phyloP scores from a whole-genome alignment of 2,113 vertebrate species.

The Malurus cyaneus region DNA sequence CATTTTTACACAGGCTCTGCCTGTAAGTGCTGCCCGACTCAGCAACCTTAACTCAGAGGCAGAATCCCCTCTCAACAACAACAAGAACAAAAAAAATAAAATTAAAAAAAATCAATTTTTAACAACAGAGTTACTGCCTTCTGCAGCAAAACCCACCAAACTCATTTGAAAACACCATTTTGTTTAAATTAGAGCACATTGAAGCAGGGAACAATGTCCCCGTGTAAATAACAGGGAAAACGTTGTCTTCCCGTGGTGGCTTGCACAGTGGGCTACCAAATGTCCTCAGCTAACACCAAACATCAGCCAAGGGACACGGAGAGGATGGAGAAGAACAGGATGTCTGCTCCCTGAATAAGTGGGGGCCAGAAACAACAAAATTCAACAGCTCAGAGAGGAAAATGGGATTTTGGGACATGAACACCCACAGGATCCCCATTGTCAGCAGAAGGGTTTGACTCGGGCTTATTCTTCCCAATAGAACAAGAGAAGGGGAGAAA shows the following conservation, averaged over 20 bases:
- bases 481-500: neutral
- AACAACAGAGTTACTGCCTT: neutral
- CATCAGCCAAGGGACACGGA: neutral
- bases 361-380: neutral
- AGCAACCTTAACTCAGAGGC: neutral
- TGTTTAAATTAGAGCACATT: neutral
- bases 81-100: no score
- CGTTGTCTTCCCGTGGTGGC: neutral
- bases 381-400: neutral
- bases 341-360: fast-evolving
- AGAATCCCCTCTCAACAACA: neutral
- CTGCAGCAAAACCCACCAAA: neutral
- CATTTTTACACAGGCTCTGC: neutral
- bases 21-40: neutral
- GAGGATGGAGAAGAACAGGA: neutral
- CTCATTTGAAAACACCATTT: neutral
- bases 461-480: neutral
- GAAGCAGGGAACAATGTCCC: neutral
- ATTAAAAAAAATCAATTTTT: neutral
- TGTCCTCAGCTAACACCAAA: neutral
- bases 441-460: neutral
- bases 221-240: neutral
- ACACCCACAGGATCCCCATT: neutral
- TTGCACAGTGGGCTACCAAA: neutral
- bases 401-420: neutral